These are phyloP conservation scores for Ramphastos sulfuratus DNA, from an alignment of 2,113 vertebrate species.

Conservation along the genomic window DNA sequence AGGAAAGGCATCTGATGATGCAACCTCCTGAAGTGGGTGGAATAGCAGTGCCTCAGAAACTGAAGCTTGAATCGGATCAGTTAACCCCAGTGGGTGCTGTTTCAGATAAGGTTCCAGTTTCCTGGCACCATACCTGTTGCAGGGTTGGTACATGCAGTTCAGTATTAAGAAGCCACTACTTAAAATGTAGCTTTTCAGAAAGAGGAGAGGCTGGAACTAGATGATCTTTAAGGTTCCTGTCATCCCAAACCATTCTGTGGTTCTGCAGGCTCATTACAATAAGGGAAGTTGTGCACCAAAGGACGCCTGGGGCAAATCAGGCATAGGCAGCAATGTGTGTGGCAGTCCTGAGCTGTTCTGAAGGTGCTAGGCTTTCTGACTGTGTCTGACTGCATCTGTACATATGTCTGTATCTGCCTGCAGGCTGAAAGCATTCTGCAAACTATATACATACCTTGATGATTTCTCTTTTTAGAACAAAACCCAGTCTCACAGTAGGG, in stretches of 20 bases:
- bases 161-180: neutral
- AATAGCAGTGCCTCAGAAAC: neutral
- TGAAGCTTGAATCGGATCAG: neutral
- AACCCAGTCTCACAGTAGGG: slow-evolving; percentile 89
- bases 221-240: too few relatives aligned
- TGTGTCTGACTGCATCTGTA: neutral
- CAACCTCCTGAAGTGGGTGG: neutral
- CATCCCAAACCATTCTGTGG: neutral
- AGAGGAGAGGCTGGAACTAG: neutral
- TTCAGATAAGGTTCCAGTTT: neutral
- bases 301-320: neutral
- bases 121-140: neutral
- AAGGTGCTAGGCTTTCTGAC: neutral
- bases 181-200: neutral
- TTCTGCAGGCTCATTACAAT: neutral
- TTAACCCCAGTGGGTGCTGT: fast-evolving
- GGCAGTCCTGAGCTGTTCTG: neutral
- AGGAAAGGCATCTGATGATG: slow-evolving; percentile 24
- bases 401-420: neutral
- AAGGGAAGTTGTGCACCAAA: neutral
- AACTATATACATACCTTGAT: neutral
- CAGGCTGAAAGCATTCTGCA: neutral
- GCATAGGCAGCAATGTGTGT: neutral
- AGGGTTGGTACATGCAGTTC: neutral
- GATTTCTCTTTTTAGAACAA: slow-evolving; percentile 82